Evolutionary conservation across 2,888 invertebrate genomes (phyloP).

Genomic region (Argynnis bischoffii): DNA sequence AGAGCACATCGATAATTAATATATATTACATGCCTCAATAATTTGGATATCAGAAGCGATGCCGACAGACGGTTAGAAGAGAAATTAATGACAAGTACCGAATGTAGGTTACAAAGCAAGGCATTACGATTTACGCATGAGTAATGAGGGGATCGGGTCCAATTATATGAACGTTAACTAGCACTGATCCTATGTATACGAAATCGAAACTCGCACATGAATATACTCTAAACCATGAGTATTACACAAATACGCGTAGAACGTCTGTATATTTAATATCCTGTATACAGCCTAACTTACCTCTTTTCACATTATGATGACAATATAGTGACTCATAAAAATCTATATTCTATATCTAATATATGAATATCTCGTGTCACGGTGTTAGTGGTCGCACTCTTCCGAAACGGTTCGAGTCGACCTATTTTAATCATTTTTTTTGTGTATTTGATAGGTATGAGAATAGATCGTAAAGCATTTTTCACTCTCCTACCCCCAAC

Average conservation of each 20-base stretch:
- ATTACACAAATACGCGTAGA: not conserved
- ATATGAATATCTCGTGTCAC: too few species aligned
- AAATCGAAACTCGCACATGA: not conserved
- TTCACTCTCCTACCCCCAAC: too few species aligned
- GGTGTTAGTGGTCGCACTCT: too few species aligned
- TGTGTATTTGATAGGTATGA: too few species aligned
- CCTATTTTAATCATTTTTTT: too few species aligned
- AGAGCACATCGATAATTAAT: not conserved
- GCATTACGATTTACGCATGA: constrained; percentile 38
- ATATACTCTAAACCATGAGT: not conserved
- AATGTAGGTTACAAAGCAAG: constrained; percentile 18
- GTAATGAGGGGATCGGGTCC: constrained; percentile 51
- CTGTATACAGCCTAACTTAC: too few species aligned
- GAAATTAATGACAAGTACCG: constrained; percentile 20
- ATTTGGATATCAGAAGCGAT: constrained; percentile 7
- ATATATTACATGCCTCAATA: constrained; percentile 6
- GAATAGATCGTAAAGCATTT: too few species aligned
- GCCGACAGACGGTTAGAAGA: constrained; percentile 3
- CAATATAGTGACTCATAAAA: too few species aligned
- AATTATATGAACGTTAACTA: constrained; percentile 53
- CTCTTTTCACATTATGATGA: too few species aligned
- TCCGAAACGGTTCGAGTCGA: too few species aligned
- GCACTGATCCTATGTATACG: constrained; percentile 12
- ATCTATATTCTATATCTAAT: too few species aligned
- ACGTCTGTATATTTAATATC: too few species aligned